Evolutionary conservation across 2,113 vertebrate species (phyloP), one percentile per base, ranked within the genome.

Genomic region (Diadophis punctatus): DNA sequence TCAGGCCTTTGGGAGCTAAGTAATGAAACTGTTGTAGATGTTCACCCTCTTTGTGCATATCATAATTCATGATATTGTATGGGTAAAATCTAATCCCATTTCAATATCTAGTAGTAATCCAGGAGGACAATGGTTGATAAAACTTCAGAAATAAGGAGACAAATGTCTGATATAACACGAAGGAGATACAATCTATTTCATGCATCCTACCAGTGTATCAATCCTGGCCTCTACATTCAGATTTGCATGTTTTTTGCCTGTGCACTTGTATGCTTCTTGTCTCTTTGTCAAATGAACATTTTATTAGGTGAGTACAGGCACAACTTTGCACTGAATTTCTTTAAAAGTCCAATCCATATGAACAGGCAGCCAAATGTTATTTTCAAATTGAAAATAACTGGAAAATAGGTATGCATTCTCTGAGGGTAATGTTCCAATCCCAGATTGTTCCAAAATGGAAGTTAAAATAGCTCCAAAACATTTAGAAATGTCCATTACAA

Each of bases 11-110:
- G 23, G 60, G 51, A 92, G 25, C 14, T 27, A 20, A 90, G 46
- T 22, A 93, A 22, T 18, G 93, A 88, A 90, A 93, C 9, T 25
- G 93, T 68, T 39, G 91, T 34, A 85, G 91, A 89, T 90, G 39
- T 30, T 49, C 3, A 87, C 34, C 58, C 23, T 52, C 25, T 87
- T n/a, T 52, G 27, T 22, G n/a, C 30, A 4, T 63, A 87, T 20
- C 23, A 48, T n/a, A 87, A 87, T 53, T n/a, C 49, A 53, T 49
- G 51, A 87, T 30, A 52, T 18, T 52, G 1, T n/a, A 63, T 51
- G 58, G 10, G 10, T 60, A n/a, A 90, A 60, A 43, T 51, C 27
- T 34, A 11, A 11, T 8, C 48, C 5, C 3, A 49, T 86, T 60
- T 86, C 9, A 49, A 51, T 87, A 51, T 4, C 8, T 51, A 55